Conservation (phyloP, 2,888 invertebrate genomes). For the Xestobium rufovillosum region DNA sequence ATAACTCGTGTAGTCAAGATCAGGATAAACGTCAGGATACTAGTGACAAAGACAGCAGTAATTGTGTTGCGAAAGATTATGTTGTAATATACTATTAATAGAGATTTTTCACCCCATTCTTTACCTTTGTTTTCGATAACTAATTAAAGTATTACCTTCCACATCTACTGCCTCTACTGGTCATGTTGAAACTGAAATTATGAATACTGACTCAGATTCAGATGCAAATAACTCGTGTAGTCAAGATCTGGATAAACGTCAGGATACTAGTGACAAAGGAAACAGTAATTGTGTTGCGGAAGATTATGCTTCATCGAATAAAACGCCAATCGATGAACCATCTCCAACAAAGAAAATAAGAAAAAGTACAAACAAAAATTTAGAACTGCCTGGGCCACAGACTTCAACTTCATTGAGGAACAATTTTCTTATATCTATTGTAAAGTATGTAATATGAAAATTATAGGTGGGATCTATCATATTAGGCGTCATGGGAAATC, state of each 20-base stretch:
- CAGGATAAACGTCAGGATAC: background rate
- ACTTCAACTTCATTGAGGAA: background rate
- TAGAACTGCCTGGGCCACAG: conserved; percentile 1
- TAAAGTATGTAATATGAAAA: conserved; percentile 1
- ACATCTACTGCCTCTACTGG: too few relatives aligned
- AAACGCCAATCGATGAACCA: background rate
- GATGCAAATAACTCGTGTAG: conserved; percentile 1
- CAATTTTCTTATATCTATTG: background rate
- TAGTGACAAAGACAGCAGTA: too few relatives aligned
- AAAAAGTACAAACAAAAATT: conserved; percentile 1
- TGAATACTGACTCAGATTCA: too few relatives aligned
- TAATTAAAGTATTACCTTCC: too few relatives aligned
- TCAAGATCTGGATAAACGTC: conserved; percentile 2
- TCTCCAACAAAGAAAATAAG: background rate
- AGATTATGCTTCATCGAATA: background rate
- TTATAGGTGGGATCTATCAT: conserved; percentile 2
- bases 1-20: conserved; percentile 1
- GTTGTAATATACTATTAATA: too few relatives aligned
- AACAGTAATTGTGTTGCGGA: background rate
- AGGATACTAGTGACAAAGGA: background rate
- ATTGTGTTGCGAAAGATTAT: too few relatives aligned
- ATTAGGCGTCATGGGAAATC: conserved; percentile 2
- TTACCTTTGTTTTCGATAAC: too few relatives aligned
- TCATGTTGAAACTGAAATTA: too few relatives aligned
- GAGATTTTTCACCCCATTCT: too few relatives aligned